Conservation (phyloP, 1,140 invertebrate species). For the Musca vetustissima region DNA sequence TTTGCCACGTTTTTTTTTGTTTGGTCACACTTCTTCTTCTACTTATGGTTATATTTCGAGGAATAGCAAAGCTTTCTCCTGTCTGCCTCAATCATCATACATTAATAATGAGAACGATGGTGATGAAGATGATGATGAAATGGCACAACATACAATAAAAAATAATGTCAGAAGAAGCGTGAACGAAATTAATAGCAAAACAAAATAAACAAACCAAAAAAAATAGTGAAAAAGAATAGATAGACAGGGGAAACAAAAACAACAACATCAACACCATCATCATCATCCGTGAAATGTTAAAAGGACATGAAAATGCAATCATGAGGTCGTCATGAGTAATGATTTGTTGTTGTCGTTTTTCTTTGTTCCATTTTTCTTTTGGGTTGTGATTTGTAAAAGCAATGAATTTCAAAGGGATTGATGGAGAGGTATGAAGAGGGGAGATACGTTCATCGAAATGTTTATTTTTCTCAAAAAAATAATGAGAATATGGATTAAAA, state of each 20-base stretch:
- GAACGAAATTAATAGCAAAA: too few species aligned
- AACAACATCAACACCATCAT: background rate
- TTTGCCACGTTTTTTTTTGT: background rate
- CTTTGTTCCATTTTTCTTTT: background rate
- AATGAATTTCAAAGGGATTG: too few species aligned
- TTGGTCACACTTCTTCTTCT: background rate
- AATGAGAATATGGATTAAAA: too few species aligned
- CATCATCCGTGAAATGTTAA: constrained; percentile 12
- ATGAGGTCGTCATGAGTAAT: constrained; percentile 17
- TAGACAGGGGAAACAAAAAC: background rate
- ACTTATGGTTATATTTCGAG: background rate
- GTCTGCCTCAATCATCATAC: background rate
- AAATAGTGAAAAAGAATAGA: too few species aligned
- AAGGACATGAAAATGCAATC: constrained; percentile 19
- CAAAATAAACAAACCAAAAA: too few species aligned
- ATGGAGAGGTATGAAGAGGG: too few species aligned
- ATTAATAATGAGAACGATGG: background rate
- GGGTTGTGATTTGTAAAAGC: too few species aligned
- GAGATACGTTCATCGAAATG: too few species aligned
- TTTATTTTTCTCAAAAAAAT: too few species aligned
- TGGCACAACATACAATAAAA: background rate
- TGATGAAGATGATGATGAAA: constrained; percentile 10
- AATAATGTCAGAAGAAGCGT: background rate
- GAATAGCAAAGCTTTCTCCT: background rate
- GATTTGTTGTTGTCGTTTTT: background rate